These are phyloP conservation scores for Polyergus mexicanus DNA, from an alignment of 1,140 invertebrate species.

Conservation along the genomic window DNA sequence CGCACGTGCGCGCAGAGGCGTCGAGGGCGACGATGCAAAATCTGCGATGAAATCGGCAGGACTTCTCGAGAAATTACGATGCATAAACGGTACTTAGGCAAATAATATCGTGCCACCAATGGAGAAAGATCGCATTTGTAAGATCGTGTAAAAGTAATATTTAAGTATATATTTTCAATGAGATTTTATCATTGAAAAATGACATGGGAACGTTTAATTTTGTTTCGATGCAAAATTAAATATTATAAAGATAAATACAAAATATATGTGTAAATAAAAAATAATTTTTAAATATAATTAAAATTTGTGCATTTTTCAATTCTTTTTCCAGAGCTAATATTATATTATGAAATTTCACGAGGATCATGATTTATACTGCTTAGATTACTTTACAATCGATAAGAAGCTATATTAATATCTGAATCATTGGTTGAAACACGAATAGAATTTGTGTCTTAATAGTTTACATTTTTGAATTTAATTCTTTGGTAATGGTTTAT, in stretches of 20 bases:
- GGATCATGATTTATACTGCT: neutral
- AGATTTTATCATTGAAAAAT: neutral
- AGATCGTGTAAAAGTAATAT: neutral
- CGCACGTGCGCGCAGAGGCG: conserved; percentile 23
- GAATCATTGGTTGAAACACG: neutral
- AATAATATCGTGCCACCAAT: conserved; percentile 4
- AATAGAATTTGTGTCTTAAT: neutral
- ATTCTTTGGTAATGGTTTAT: neutral
- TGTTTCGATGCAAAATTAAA: too few species aligned
- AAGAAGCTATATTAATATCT: neutral
- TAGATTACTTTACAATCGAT: neutral
- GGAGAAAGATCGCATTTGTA: conserved; percentile 18
- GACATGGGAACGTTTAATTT: too few species aligned
- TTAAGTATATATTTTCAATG: neutral
- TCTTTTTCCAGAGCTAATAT: neutral
- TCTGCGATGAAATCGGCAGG: conserved; percentile 43
- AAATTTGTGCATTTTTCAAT: neutral
- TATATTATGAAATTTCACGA: neutral
- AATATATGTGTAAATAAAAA: too few species aligned
- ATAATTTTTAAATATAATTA: conserved; percentile 6
- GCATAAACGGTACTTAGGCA: conserved; percentile 17
- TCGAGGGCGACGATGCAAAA: conserved; percentile 1
- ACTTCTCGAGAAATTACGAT: conserved; percentile 36
- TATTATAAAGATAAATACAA: too few species aligned
- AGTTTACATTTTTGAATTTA: neutral